A percentile compares a stretch with the other conserved stretches of the same genome.
These are phyloP conservation scores for Nomada ruficornis DNA, from an alignment of 2,888 invertebrate genomes.

Conservation along the genomic window DNA sequence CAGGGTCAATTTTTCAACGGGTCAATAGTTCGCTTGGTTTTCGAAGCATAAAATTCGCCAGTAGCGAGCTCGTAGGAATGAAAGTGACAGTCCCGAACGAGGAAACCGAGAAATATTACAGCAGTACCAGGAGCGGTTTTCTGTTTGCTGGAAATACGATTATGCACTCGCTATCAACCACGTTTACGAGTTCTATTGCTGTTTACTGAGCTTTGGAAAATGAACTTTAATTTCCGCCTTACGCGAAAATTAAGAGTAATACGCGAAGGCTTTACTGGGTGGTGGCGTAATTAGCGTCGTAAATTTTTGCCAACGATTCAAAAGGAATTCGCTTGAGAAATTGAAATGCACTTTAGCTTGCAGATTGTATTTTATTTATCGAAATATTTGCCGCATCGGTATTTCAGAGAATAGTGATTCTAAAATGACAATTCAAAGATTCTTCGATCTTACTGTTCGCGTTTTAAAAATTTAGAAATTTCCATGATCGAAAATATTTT, in stretches of 20 bases:
- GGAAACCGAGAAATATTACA: slow-evolving; percentile 20
- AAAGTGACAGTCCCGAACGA: slow-evolving; percentile 21
- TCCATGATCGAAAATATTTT: too few relatives aligned
- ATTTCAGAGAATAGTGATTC: neutral
- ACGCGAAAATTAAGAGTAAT: too few relatives aligned
- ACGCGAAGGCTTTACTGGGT: neutral
- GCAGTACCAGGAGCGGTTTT: neutral
- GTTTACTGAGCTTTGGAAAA: neutral
- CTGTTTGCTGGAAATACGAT: neutral
- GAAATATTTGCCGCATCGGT: neutral
- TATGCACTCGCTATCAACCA: neutral
- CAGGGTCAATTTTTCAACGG: slow-evolving; percentile 35
- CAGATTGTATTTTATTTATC: neutral
- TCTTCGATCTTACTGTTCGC: too few relatives aligned
- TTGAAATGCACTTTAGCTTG: neutral
- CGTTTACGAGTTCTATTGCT: neutral
- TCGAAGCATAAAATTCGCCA: neutral
- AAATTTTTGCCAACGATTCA: neutral
- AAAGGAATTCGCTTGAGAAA: neutral
- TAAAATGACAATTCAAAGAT: neutral
- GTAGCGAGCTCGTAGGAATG: neutral
- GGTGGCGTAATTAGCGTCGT: neutral
- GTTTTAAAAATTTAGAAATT: too few relatives aligned
- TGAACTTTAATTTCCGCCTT: neutral
- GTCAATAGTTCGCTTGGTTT: slow-evolving; percentile 22